Base-by-base conservation (phyloP, 1,140 invertebrate genomes). In the Delia radicum region DNA sequence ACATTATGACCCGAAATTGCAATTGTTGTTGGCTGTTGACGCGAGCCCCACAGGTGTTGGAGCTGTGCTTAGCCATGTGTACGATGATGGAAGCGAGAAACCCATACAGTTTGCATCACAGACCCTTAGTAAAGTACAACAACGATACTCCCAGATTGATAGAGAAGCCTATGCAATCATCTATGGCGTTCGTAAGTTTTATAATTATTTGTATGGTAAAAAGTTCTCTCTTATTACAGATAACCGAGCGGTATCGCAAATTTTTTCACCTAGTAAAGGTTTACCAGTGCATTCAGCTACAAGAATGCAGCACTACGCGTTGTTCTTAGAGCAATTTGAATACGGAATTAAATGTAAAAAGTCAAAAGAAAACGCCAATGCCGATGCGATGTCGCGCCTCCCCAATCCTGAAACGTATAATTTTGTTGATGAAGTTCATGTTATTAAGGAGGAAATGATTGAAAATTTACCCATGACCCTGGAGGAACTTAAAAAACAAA, bases 71-170 rank as follows among this genome's bases (percentile, higher is more conserved):
- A 77, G 80, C 18, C 88, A 89, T 74, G 71, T 63, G 5, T 79
- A 79, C 61, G 13, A 73, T 13, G 80, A 87, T 77, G 87, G 82
- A 4, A 27, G 27, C 7, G 88, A 89, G 76, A 79, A 81, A 10
- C 88, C 87, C 0, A 86, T 91, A 31, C 82, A 84, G 21, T 90
- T 80, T 79, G 88, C 84, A 0, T 90, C 88, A 15, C 79, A 86
- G 28, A 86, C 87, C 5, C 79, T 91, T 10, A 86, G 79, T 21
- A 31, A 65, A 4, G 79, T 87, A 3, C 87, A 91, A 79, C 78
- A 80, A 77, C 87, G 88, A 13, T 91, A 90, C 79, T 80, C 82
- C 18, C 87, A 89, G 75, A 80, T 89, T 6, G 88, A 92, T 42
- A 87, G 87, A 77, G 90, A 91, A 81, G 88, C 84, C 0, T 80